Evolutionary conservation across 2,888 invertebrate species (phyloP), one percentile per base, ranked within the genome.

Genomic region (Steinernema hermaphroditum): DNA sequence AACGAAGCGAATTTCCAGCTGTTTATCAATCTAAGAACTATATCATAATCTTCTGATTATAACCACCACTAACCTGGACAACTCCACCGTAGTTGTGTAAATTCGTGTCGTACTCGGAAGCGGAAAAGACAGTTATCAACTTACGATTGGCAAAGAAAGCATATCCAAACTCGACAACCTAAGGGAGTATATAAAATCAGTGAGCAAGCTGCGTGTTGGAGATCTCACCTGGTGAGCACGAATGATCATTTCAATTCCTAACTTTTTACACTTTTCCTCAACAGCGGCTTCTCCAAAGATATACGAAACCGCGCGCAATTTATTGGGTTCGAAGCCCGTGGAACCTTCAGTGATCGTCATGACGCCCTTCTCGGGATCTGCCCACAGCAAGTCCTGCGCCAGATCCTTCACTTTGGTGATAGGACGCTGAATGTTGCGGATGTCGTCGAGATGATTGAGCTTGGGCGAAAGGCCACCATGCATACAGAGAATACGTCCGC

Each of bases 101-200:
- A 46, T 80, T 82, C n/a, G 77, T 78, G 72, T 82, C 78, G 73
- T 82, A 82, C 24, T 81, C 74, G 29, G 81, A 76, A 4, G 82
- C 82, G 29, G 82, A 81, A 74, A 82, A 82, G 41, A 82, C 79
- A 0, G 82, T 82, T 24, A 82, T 76, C 54, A 82, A 72, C n/a
- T 72, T 68, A 0, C 76, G 75, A 68, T 75, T 75, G 16, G 77
- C 78, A 54, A 78, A 77, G 37, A 78, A 74, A 19, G 77, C 74
- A 41, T 76, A 77, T n/a, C 76, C 76, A 49, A 74, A 80, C 54
- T 78, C 78, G 62, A 78, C 78, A 12, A 76, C 78, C 77, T 77
- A 41, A n/a, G 44, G n/a, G 6, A 46, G 46, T 2, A 46, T 46
- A n/a, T 16, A n/a, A 46, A 46, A 12, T 19, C 46, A 46, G 46